These are phyloP conservation scores for Drosophila nikananu DNA, from an alignment of 1,140 invertebrate genomes.

Conservation along the genomic window DNA sequence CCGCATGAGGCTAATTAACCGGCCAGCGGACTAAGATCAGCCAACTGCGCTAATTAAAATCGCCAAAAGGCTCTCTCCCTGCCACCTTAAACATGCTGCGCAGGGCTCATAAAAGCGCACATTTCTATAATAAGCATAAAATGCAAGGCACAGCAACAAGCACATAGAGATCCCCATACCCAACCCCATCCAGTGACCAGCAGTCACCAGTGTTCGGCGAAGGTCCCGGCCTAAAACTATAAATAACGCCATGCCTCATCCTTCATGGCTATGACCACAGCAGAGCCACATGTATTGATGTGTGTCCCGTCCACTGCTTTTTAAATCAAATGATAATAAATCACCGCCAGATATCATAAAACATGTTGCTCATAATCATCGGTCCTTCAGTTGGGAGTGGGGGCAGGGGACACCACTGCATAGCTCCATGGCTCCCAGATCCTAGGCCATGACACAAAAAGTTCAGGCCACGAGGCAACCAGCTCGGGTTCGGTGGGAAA, in stretches of 20 bases:
- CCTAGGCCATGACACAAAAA: conserved; percentile 62
- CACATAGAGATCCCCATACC: conserved; percentile 1
- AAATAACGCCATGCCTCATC: conserved; percentile 71
- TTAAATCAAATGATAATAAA: conserved; percentile 85
- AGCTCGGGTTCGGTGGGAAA: conserved; percentile 62
- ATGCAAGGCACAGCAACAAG: conserved; percentile 26
- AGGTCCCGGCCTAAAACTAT: conserved; percentile 67
- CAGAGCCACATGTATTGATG: conserved; percentile 69
- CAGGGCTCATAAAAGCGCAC: conserved; percentile 72
- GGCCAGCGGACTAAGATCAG: conserved; percentile 27
- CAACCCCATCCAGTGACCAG: conserved; percentile 10
- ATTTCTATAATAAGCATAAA: conserved; percentile 81
- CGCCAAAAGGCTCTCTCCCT: conserved; percentile 52
- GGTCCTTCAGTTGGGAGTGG: conserved; percentile 6
- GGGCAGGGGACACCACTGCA: background rate
- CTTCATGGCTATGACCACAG: conserved; percentile 30
- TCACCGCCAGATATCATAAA: conserved; percentile 85
- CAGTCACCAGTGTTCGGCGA: conserved; percentile 8
- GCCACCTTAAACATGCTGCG: conserved; percentile 56
- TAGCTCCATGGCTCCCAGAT: conserved; percentile 11
- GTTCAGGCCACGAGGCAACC: conserved; percentile 46
- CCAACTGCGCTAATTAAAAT: conserved; percentile 72
- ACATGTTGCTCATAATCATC: conserved; percentile 82
- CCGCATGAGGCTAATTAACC: conserved; percentile 58
- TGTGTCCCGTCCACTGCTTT: conserved; percentile 83